Evolutionary conservation across 2,888 invertebrate species (phyloP).

Genomic region (Noctua comes): DNA sequence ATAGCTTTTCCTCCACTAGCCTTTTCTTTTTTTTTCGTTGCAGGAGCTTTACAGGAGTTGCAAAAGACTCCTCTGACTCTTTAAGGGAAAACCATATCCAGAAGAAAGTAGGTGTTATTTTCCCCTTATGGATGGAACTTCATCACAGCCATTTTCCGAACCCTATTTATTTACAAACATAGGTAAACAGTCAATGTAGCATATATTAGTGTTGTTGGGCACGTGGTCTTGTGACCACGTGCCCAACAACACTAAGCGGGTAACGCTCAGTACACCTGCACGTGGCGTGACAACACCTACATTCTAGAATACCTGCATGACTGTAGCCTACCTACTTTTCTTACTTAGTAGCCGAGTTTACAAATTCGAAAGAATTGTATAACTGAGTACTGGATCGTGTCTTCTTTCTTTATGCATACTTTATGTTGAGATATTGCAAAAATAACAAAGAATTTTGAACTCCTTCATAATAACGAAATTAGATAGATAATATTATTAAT

Average conservation of each 20-base stretch:
- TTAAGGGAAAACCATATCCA: background rate
- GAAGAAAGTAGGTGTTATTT: background rate
- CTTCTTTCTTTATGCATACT: background rate
- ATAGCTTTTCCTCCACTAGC: background rate
- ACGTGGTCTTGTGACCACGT: no score
- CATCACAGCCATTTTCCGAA: background rate
- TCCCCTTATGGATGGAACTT: background rate
- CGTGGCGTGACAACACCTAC: slow-evolving; percentile 2
- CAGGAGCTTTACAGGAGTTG: background rate
- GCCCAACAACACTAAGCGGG: background rate
- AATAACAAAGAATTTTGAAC: background rate
- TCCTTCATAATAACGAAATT: background rate
- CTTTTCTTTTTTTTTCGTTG: background rate
- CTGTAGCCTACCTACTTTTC: background rate
- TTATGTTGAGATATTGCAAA: background rate
- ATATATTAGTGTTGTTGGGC: no score
- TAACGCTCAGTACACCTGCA: background rate
- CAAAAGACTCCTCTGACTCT: background rate
- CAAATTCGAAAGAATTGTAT: background rate
- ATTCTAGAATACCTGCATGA: background rate
- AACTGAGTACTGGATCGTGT: background rate
- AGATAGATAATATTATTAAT: background rate
- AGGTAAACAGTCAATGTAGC: background rate
- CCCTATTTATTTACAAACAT: slow-evolving; percentile 10
- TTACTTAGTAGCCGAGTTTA: background rate